Evolutionary conservation across 1,140 invertebrate species (phyloP).

Genomic region (Drosophila azteca): DNA sequence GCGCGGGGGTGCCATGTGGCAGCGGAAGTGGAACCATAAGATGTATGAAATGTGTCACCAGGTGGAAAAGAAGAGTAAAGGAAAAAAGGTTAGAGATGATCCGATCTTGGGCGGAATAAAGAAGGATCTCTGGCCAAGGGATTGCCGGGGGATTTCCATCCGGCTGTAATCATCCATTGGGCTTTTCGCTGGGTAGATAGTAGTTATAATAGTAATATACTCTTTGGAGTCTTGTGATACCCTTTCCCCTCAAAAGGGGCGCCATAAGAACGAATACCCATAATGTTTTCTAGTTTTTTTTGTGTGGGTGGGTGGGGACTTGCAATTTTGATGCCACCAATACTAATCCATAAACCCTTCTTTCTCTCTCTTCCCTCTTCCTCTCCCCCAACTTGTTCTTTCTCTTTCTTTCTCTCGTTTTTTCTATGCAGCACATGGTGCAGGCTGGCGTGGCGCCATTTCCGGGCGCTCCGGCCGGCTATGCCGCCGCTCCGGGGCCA

Average conservation of each 20-base stretch:
- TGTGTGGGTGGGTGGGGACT: slow-evolving; percentile 10
- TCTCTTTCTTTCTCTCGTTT: not conserved
- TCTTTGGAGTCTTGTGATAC: too few species aligned
- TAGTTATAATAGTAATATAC: too few species aligned
- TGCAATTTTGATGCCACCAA: slow-evolving; percentile 33
- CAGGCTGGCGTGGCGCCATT: slow-evolving; percentile 95
- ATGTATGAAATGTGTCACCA: slow-evolving; percentile 45
- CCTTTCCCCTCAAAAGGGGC: too few species aligned
- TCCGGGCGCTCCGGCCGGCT: slow-evolving; percentile 90
- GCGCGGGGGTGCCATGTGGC: not conserved
- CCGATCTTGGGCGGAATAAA: too few species aligned
- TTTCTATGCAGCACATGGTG: slow-evolving; percentile 93
- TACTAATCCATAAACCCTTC: slow-evolving; percentile 58
- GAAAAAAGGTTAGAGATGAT: too few species aligned
- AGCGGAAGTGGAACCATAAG: slow-evolving; percentile 1
- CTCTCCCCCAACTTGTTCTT: slow-evolving; percentile 7
- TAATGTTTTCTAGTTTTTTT: slow-evolving; percentile 14
- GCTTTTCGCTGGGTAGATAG: too few species aligned
- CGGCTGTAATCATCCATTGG: too few species aligned
- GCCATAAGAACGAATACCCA: slow-evolving; percentile 14
- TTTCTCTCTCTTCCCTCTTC: slow-evolving; percentile 26
- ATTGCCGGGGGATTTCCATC: too few species aligned
- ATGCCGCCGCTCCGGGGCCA: slow-evolving; percentile 87
- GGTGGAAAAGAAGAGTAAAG: slow-evolving; percentile 8
- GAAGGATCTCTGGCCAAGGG: too few species aligned